phyloP scores from a whole-genome alignment of 2,113 vertebrate species.

The Caretta caretta region DNA sequence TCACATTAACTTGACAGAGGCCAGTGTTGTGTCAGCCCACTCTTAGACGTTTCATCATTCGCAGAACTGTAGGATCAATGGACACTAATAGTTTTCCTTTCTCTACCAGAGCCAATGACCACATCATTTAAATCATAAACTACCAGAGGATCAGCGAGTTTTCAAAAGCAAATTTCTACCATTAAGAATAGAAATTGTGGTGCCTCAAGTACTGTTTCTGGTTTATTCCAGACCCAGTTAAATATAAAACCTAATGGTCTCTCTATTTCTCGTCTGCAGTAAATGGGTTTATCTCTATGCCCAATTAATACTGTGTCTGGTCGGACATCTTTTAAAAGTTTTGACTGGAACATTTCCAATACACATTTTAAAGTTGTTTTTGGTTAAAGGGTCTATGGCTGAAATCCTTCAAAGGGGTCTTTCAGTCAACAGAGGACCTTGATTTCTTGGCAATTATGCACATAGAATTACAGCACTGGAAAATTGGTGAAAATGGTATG shows the following conservation, averaged over 20 bases:
- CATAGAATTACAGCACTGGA: neutral
- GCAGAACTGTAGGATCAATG: neutral
- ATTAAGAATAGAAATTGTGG: neutral
- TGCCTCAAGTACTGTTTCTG: slow-evolving; percentile 1
- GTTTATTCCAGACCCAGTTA: neutral
- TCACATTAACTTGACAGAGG: neutral
- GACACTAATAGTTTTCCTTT: neutral
- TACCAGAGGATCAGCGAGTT: neutral
- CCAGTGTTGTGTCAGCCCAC: neutral
- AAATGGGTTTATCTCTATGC: neutral
- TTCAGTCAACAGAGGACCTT: neutral
- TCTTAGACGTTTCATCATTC: neutral
- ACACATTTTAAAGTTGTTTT: neutral
- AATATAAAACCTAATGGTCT: neutral
- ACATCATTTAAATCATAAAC: neutral
- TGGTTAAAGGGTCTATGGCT: neutral
- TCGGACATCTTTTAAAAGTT: neutral
- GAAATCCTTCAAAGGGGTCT: neutral
- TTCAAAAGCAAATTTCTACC: neutral
- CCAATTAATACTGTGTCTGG: neutral
- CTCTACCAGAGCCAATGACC: neutral
- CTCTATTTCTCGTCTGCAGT: neutral
- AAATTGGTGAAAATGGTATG: neutral
- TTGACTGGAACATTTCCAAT: neutral
- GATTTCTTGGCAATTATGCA: neutral